These are phyloP conservation scores for Vulpes lagopus DNA, from an alignment of 2,113 vertebrate genomes.

Conservation along the genomic window DNA sequence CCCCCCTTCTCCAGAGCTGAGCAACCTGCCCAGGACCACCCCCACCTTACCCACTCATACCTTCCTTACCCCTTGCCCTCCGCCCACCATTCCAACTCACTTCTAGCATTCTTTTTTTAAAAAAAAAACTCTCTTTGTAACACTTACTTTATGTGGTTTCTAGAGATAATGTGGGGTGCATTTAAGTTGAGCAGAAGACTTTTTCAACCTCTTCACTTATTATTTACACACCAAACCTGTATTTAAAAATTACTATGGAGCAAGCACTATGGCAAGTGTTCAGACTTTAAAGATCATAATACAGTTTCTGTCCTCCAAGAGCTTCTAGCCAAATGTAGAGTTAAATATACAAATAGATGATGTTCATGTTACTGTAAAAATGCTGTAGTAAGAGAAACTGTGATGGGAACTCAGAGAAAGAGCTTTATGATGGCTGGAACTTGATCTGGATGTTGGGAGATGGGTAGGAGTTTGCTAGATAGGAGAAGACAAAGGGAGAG, in stretches of 20 bases:
- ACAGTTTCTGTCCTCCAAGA: not conserved
- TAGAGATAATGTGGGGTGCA: not conserved
- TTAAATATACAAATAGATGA: not conserved
- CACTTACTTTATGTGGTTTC: not conserved
- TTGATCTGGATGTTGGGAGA: not conserved
- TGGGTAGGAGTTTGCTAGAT: not conserved
- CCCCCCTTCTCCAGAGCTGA: not conserved
- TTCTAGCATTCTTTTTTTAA: not conserved
- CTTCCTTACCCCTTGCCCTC: not conserved
- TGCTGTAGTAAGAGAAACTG: not conserved
- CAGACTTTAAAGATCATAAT: not conserved
- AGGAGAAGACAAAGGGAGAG: not conserved
- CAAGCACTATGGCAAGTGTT: not conserved
- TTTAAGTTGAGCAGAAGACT: not conserved
- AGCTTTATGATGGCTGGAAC: not conserved
- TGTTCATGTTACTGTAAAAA: not conserved
- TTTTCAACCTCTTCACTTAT: not conserved
- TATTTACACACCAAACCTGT: not conserved
- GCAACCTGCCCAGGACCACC: accelerated
- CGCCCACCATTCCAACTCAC: not conserved
- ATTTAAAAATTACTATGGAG: not conserved
- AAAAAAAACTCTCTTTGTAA: not conserved
- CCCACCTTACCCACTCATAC: not conserved
- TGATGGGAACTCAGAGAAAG: not conserved
- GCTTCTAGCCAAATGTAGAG: not conserved